phyloP scores from a whole-genome alignment of 2,797 vertebrate genomes.

The Syncerus caffer region DNA sequence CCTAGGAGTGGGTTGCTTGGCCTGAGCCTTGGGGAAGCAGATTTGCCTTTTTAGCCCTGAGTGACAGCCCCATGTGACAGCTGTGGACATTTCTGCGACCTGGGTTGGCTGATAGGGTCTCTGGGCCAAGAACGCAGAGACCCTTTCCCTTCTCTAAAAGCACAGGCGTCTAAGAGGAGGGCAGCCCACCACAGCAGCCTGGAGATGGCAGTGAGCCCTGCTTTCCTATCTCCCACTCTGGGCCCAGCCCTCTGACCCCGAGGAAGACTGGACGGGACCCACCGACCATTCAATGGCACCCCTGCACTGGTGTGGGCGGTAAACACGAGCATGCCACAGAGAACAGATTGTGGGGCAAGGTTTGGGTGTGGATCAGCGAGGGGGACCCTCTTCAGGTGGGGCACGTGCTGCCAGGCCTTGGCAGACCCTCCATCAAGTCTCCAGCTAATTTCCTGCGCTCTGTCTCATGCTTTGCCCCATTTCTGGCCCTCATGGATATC shows the following conservation, averaged over 20 bases:
- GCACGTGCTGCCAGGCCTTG: background rate
- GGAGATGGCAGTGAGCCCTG: background rate
- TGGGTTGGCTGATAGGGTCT: background rate
- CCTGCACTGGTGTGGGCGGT: background rate
- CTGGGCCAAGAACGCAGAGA: background rate
- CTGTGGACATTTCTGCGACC: background rate
- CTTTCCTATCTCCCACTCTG: background rate
- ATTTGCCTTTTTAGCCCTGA: background rate
- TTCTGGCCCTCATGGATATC: background rate
- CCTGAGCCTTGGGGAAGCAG: background rate
- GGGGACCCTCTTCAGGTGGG: background rate
- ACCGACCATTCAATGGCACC: background rate
- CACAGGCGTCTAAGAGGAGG: background rate
- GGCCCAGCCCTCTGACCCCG: background rate
- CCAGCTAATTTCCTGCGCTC: background rate
- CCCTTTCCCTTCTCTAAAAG: background rate
- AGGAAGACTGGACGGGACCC: background rate
- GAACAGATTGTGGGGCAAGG: background rate
- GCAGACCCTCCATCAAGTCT: background rate
- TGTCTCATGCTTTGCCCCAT: background rate
- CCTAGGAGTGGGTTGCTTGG: background rate
- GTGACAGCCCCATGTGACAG: background rate
- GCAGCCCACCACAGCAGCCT: background rate
- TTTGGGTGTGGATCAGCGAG: fast-evolving
- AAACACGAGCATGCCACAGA: background rate